Evolutionary conservation across 2,888 invertebrate genomes (phyloP), one percentile per base, ranked within the genome.

Genomic region (Criorhina ranunculi): DNA sequence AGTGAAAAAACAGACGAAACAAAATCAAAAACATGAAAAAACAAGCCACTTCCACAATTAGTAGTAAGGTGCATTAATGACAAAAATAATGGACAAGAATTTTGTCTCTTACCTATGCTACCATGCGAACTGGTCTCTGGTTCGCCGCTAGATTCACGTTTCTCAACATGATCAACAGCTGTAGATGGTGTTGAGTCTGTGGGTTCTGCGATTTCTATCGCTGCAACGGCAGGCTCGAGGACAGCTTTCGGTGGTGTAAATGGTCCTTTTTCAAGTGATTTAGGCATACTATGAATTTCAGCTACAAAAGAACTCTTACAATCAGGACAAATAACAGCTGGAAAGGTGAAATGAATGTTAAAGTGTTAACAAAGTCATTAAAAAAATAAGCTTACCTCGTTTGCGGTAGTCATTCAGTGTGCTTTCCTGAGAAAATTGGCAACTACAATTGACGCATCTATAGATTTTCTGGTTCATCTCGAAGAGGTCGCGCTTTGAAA

Each of bases 371-470:
- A 46, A 53, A n/a, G n/a, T n/a, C n/a, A n/a, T n/a, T n/a, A 17
- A 11, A 9, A 17, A 19, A 11, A 17, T 17, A 3, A 33, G 62
- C 62, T 73, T 87, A 91, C 91, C 90, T 17, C 75, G 77, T 60
- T 87, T 89, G 9, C 88, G 88, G 11, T 86, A 86, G 33, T 86
- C 82, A 40, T 88, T 89, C 7, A 80, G 86, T 69, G 88, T 89
- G 19, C 87, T 90, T 86, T 94, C 93, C 76, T 92, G 92, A 1
- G 93, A 93, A 89, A 95, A 95, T 86, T 94, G 93, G 8, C 93
- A 92, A 2, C 93, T 93, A 87, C 95, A 95, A 89, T 94, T 95
- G 89, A 95, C 93, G 88, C 95, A 95, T 86, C 92, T 91, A 88
- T 93, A 94, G 2, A 92, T 89, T 29, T 90, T 91, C 87, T 93